Conservation (phyloP, 2,797 vertebrate genomes). For the Lithobates sylvaticus region DNA sequence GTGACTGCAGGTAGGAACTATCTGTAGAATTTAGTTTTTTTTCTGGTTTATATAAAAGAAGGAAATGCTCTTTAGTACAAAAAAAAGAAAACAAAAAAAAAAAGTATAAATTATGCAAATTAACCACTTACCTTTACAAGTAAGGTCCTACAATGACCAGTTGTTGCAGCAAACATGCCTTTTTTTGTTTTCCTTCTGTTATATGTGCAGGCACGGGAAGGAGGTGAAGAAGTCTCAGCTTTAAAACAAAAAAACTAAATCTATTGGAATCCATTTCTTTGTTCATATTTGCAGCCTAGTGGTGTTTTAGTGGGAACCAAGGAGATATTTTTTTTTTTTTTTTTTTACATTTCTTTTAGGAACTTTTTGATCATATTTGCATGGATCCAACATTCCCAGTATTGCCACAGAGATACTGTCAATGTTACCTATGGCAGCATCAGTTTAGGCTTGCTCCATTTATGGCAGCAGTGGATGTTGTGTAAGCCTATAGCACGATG, state of each 20-base stretch:
- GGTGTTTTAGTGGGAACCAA: constrained; percentile 89
- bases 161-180: constrained; percentile 87
- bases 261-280: constrained; percentile 86
- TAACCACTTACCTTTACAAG: constrained; percentile 85
- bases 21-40: constrained; percentile 86
- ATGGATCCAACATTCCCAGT: constrained; percentile 81
- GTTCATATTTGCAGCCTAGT: constrained; percentile 88
- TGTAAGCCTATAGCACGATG: constrained; percentile 70
- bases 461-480: constrained; percentile 75
- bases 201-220: constrained; percentile 66
- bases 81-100: constrained; percentile 68
- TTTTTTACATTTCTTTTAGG: constrained; percentile 65
- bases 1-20: constrained; percentile 85
- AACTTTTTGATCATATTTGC: constrained; percentile 80
- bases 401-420: constrained; percentile 81
- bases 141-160: constrained; percentile 81
- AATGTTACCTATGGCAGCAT: constrained; percentile 73
- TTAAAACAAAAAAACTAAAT: constrained; percentile 73
- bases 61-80: constrained; percentile 88
- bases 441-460: constrained; percentile 53
- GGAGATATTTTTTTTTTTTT: constrained; percentile 42
- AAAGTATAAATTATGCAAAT: constrained; percentile 93
- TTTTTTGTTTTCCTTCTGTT: constrained; percentile 68
- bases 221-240: constrained; percentile 79
- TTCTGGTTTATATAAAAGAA: constrained; percentile 92